Evolutionary conservation across 2,113 vertebrate species (phyloP).

Genomic region (Calyptommatus sinebrachiatus): DNA sequence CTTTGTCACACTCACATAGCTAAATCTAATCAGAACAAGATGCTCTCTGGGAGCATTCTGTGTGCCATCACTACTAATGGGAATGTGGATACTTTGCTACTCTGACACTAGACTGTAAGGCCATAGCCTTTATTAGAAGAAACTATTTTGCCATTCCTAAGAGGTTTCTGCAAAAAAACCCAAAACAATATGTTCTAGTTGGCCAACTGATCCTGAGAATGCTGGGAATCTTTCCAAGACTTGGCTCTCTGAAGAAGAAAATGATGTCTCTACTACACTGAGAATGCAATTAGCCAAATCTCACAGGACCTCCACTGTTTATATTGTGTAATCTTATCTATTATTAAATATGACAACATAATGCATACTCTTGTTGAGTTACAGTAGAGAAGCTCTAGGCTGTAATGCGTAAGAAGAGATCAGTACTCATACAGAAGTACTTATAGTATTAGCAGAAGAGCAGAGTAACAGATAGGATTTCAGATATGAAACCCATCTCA

Average conservation of each 20-base stretch:
- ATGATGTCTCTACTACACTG: conserved; percentile 12
- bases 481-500: neutral
- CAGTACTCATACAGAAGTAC: neutral
- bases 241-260: neutral
- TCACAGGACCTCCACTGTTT: conserved; percentile 33
- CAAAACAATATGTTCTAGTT: neutral
- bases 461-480: conserved; percentile 19
- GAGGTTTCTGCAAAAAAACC: neutral
- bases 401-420: neutral
- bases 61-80: neutral
- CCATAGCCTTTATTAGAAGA: neutral
- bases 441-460: neutral
- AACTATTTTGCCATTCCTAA: neutral
- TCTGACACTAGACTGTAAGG: neutral
- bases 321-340: conserved; percentile 38
- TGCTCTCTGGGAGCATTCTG: neutral
- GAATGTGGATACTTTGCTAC: too few species aligned
- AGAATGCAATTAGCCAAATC: conserved; percentile 39
- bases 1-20: neutral
- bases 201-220: conserved; percentile 21
- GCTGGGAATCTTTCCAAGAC: conserved; percentile 45
- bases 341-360: conserved; percentile 34
- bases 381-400: neutral
- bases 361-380: conserved; percentile 19
- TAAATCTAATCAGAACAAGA: conserved; percentile 12